These are phyloP conservation scores for Brachionus rotundiformis DNA, from an alignment of 1,140 invertebrate genomes.

Conservation along the genomic window DNA sequence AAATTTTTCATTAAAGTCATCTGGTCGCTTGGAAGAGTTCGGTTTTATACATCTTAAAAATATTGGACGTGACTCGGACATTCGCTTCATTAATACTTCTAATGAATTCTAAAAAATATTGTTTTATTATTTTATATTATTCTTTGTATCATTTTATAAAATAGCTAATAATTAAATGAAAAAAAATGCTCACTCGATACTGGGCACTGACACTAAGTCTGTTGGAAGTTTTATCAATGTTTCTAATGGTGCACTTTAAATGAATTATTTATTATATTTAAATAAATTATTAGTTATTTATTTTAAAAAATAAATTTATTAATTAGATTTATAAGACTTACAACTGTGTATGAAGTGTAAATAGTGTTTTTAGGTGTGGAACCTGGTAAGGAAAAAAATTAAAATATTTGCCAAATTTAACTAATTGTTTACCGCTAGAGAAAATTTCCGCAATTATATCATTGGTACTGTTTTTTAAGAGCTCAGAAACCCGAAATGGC, in stretches of 20 bases:
- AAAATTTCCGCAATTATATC: conserved; percentile 28
- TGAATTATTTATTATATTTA: too few species aligned
- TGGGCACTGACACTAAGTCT: conserved; percentile 36
- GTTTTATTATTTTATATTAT: too few species aligned
- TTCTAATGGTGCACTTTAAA: conserved; percentile 27
- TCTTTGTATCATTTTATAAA: too few species aligned
- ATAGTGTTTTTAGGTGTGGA: conserved; percentile 4
- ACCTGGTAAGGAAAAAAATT: neutral
- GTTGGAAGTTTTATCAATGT: conserved; percentile 14
- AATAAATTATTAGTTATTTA: too few species aligned
- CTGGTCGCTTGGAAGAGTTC: conserved; percentile 73
- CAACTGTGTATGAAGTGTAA: conserved; percentile 2
- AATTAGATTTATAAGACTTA: neutral
- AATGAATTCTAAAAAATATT: conserved; percentile 51
- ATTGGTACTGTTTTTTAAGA: conserved; percentile 36
- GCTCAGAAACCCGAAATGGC: conserved; percentile 60
- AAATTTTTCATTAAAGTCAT: conserved; percentile 73
- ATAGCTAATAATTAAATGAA: neutral
- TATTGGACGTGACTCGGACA: conserved; percentile 75
- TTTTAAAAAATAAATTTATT: neutral
- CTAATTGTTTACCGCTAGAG: conserved; percentile 19
- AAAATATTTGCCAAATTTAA: too few species aligned
- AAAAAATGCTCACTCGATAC: conserved; percentile 14
- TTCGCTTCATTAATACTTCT: conserved; percentile 68
- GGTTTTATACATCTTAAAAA: conserved; percentile 77